These are phyloP conservation scores for Sanderia malayensis DNA, from an alignment of 30 jellyfish, hydroid and myxozoan genomes.

Conservation along the genomic window DNA sequence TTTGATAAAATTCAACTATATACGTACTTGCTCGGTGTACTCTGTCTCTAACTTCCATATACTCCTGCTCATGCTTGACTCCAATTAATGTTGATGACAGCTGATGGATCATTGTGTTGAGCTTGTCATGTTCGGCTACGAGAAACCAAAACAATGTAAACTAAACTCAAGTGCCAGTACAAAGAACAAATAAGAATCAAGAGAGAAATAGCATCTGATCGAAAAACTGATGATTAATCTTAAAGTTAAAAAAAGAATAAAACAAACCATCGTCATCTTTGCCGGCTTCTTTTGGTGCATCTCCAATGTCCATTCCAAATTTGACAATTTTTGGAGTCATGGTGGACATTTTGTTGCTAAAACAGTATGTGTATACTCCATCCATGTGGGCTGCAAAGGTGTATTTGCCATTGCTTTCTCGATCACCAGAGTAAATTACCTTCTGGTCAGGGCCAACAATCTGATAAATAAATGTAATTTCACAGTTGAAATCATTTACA, in stretches of 20 bases:
- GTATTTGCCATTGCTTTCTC: constrained; percentile 97
- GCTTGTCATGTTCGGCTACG: constrained; percentile 89
- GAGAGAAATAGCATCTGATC: too few species aligned
- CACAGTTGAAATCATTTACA: too few species aligned
- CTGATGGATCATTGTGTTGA: constrained; percentile 93
- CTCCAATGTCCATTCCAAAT: constrained; percentile 98
- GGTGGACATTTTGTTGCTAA: constrained; percentile 98
- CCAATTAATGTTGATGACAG: constrained; percentile 90
- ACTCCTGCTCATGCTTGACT: constrained; percentile 98
- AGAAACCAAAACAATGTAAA: neutral
- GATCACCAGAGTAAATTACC: constrained; percentile 89
- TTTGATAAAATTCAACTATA: too few species aligned
- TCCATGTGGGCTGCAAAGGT: constrained; percentile 99
- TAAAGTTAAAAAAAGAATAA: too few species aligned
- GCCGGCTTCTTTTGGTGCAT: constrained; percentile 96
- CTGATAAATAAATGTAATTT: too few species aligned
- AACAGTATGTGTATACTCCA: constrained; percentile 95
- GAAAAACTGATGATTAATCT: too few species aligned
- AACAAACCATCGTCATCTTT: constrained; percentile 96
- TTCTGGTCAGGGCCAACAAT: constrained; percentile 98
- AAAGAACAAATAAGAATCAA: too few species aligned
- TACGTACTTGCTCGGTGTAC: constrained; percentile 97
- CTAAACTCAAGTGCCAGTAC: too few species aligned
- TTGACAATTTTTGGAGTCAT: constrained; percentile 98
- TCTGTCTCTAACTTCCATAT: constrained; percentile 99